A percentile compares a stretch with the other conserved stretches of the same genome.
Evolutionary conservation across 2,888 invertebrate species (phyloP).

Genomic region (Tetragonisca angustula): DNA sequence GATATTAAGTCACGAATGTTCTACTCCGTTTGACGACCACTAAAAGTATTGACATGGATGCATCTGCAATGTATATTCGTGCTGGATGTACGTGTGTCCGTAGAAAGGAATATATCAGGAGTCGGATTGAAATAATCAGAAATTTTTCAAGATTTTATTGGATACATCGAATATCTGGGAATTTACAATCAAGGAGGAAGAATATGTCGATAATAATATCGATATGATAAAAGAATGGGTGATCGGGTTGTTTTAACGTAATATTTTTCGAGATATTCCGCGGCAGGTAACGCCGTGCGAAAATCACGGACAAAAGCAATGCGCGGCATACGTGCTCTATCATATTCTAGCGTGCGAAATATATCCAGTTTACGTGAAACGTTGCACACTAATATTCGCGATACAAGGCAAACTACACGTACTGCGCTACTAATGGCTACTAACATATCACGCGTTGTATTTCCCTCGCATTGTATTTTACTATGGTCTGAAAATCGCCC

Average conservation of each 20-base stretch:
- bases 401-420: constrained; percentile 31
- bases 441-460: background rate
- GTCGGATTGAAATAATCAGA: background rate
- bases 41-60: no score
- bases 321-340: constrained; percentile 69
- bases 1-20: no score
- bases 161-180: background rate
- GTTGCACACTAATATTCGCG: constrained; percentile 63
- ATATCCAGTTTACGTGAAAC: constrained; percentile 72
- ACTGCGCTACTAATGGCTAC: background rate
- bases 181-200: background rate
- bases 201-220: background rate
- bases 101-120: background rate
- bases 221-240: background rate
- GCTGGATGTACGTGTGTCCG: background rate
- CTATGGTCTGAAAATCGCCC: background rate
- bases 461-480: background rate
- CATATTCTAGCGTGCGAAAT: constrained; percentile 70
- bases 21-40: no score
- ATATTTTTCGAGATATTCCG: background rate
- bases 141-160: background rate
- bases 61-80: no score
- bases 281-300: background rate
- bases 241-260: background rate
- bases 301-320: background rate